Evolutionary conservation across 2,888 invertebrate genomes (phyloP), one percentile per base, ranked within the genome.

Genomic region (Leptopterna dolabrata): DNA sequence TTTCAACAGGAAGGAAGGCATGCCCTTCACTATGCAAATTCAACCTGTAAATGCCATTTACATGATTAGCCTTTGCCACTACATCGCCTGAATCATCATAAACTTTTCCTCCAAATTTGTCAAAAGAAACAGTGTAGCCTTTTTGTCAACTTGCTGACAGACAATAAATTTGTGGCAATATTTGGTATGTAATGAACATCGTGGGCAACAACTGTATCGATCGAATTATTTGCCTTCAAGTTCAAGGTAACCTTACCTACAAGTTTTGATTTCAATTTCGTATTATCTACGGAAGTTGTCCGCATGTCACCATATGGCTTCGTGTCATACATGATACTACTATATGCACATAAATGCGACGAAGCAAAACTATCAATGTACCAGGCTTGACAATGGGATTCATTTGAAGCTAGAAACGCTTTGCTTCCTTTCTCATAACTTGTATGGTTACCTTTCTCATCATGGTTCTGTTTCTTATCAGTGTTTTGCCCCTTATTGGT

Each of bases 141-240:
- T 63, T 83, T 71, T 24, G 71, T 41, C n/a, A 83, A 43, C 45
- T 63, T 51, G 30, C 82, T 55, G 11, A 82, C 82, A 11, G 84
- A 83, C 43, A 71, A 43, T 36, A 83, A 11, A 27, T 82, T 82
- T 29, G 82, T 55, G 24, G 51, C 55, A 29, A 41, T 41, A 36
- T 55, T 55, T 55, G 82, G 82, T 13, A 82, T 41, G 29, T 82
- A 82, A 63, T 55, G 82, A 27, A 82, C 82, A 36, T 82, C 82
- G 16, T 82, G 82, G 16, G 82, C 82, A n/a, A 78, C 45, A 14
- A 78, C 45, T 2, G 43, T 11, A 27, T 78, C 78, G 24, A 43
- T 45, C 27, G 43, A 45, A 47, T 45, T 45, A 9, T 41, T 3
- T 6, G 45, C 47, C 0, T 45, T 47, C 24, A 45, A 29, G 4